Evolutionary conservation across 2,888 invertebrate genomes (phyloP).

Genomic region (Orchestes rusci): DNA sequence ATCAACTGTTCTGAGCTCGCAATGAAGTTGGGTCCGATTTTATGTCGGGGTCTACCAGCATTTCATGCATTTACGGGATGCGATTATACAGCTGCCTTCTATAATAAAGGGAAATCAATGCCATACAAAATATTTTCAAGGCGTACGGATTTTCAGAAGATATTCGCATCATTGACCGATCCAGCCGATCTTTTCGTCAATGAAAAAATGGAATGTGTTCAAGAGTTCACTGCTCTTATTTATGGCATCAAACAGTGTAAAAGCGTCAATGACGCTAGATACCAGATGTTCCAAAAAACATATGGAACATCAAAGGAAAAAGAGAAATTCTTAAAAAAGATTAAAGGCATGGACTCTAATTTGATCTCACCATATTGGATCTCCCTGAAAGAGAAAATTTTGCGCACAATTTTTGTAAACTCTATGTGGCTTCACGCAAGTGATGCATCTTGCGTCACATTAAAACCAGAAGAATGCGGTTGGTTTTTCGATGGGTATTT

Average conservation of each 20-base stretch:
- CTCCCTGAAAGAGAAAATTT: slow-evolving; percentile 19
- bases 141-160: slow-evolving; percentile 30
- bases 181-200: slow-evolving; percentile 13
- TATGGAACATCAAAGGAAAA: slow-evolving; percentile 31
- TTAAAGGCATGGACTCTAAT: slow-evolving; percentile 22
- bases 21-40: slow-evolving; percentile 26
- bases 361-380: slow-evolving; percentile 14
- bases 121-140: slow-evolving; percentile 32
- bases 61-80: slow-evolving; percentile 35
- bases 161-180: slow-evolving; percentile 35
- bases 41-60: slow-evolving; percentile 28
- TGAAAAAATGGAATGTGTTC: slow-evolving; percentile 34
- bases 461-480: slow-evolving; percentile 14
- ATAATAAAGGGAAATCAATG: slow-evolving; percentile 33
- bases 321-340: slow-evolving; percentile 30
- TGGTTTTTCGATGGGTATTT: slow-evolving; percentile 18
- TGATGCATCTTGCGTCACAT: slow-evolving; percentile 15
- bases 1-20: slow-evolving; percentile 29
- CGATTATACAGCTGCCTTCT: slow-evolving; percentile 33
- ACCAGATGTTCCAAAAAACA: slow-evolving; percentile 31
- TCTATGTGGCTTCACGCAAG: slow-evolving; percentile 24
- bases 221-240: slow-evolving; percentile 34
- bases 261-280: slow-evolving; percentile 33
- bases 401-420: slow-evolving; percentile 21
- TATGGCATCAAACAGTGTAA: slow-evolving; percentile 32